Evolutionary conservation across 2,888 invertebrate species (phyloP), one percentile per base, ranked within the genome.

Genomic region (Ischnura elegans): DNA sequence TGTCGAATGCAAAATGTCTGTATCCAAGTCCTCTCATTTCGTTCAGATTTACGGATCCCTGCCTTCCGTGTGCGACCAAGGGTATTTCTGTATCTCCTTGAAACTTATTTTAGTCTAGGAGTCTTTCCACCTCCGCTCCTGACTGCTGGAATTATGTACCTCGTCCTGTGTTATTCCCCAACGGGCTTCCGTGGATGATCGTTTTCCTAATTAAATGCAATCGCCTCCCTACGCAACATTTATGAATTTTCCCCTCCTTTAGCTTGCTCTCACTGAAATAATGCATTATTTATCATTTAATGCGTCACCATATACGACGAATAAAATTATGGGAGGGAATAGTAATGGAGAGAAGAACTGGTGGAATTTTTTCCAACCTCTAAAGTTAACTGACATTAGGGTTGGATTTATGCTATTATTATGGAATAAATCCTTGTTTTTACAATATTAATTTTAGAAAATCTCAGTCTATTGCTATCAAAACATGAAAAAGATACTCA

Each of bases 161-260:
- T 45, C 43, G 45, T 45, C 45, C 36, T 25, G 4, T 46, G 2
- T 86, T 46, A 45, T 21, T 85, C 36, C 5, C 19, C 85, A 21
- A n/a, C 86, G 25, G 21, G 86, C 10, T 4, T n/a, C 46, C 1
- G n/a, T 25, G 36, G 43, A 16, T 85, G 45, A n/a, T 13, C 0
- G 76, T 36, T 36, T 76, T 76, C 46, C 45, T 86, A 86, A 86
- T 86, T 45, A 86, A 86, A 86, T 86, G 25, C 45, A 46, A 45
- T 86, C 46, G 25, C 42, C 86, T 45, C 46, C 46, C n/a, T 25
- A 45, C 36, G 46, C 19, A n/a, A 25, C 86, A 13, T 19, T n/a
- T 0, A n/a, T 25, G 45, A 13, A n/a, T 46, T 45, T n/a, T 6
- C 46, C 25, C n/a, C n/a, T 86, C n/a, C n/a, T 46, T n/a, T 19